Evolutionary conservation across 2,113 vertebrate species (phyloP), one percentile per base, ranked within the genome.

Genomic region (Vidua chalybeata): DNA sequence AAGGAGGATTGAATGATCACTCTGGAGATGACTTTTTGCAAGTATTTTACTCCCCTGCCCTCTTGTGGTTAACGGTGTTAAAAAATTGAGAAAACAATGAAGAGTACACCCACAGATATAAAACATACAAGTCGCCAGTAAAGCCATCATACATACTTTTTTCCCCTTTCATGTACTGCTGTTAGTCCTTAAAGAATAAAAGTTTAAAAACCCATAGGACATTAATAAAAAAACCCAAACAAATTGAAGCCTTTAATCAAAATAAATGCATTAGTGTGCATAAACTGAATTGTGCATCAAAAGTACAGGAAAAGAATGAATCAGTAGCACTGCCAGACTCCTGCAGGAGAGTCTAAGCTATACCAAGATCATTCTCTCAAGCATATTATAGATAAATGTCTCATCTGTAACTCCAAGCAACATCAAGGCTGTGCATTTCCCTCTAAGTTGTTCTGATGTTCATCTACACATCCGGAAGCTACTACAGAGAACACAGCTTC

Each of bases 21-120:
- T 0, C 27, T 23, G 35, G 18, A 86, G 43, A 35, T 35, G 35
- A 75, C 37, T 22, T 43, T 23, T 19, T 56, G 8, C 52, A 75
- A 92, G 23, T 72, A 35, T 81, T 94, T 93, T 94, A 63, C 76
- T 93, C 26, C 46, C 78, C 88, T 92, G 95, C 94, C 94, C 95
- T 93, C 96, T 96, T 84, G 92, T 95, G 96, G 96, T 58, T 81
- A 90, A 24, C 78, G 26, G 45, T 9, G 3, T 75, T 35, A 90
- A 63, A 30, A 75, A 75, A 81, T 7, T 26, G 76, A 39, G 26
- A 74, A 13, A 6, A 84, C 22, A 72, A 45, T 66, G 61, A 63
- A 23, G 14, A 62, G 49, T 18, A 30, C 16, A 54, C 1, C 4
- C 22, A 54, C 7, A 90, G 55, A 46, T 13, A 31, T 0, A 79